Base-by-base conservation (phyloP, 2,888 invertebrate species). In the Elysia crispata region DNA sequence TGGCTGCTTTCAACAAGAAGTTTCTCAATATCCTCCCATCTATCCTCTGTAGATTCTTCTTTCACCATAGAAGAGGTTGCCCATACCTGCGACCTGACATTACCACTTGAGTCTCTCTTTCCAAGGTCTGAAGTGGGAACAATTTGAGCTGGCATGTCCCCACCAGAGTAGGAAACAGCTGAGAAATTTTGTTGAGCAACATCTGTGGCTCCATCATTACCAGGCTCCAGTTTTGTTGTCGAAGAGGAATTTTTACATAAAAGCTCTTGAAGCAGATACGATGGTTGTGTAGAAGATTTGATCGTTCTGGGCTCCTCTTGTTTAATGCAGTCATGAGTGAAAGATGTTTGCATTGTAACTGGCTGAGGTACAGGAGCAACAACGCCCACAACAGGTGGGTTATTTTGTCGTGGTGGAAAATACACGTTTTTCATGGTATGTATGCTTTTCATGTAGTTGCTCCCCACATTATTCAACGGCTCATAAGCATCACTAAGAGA, bases 11-110 rank as follows among this genome's bases (percentile, higher is more conserved):
- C 84, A 20, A 90, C 83, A 77, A 41, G 41, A 3, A 87, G 87
- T 76, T 88, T 82, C 73, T 88, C 86, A 49, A 90, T 88, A 77
- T 89, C 89, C 79, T 88, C 87, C 90, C 90, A 90, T 70, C 89
- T 90, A 54, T 85, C 84, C 70, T 89, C 89, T 82, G 87, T 83
- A 8, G 83, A 84, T 54, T 81, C 81, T 5, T 77, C 69, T 64
- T 80, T 80, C n/a, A 80, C n/a, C 49, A 28, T 20, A 41, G 41
- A 41, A 6, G 41, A 41, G 41, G 3, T 41, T 41, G 41, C 41
- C 41, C 41, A 41, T 41, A 41, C 11, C 41, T 41, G 41, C 11
- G 41, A 11, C 41, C 41, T 41, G 41, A 41, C 5, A 41, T 41
- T 41, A 25, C 62, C n/a, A 8, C 20, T 54, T 11, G 54, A 31